Conservation (phyloP, 2,888 invertebrate genomes). For the Axea sp. region DNA sequence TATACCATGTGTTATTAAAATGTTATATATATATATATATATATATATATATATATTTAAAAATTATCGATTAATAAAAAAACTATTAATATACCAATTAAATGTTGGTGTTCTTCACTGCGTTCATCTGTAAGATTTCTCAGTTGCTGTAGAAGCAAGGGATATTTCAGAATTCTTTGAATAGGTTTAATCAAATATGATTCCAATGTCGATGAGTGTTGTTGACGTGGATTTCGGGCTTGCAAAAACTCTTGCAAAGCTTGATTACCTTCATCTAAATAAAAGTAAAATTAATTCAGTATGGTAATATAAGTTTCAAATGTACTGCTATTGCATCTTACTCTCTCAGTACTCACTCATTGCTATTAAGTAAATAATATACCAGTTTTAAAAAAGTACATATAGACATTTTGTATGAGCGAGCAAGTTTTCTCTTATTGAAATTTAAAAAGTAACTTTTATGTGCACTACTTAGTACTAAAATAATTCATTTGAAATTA, state of each 20-base stretch:
- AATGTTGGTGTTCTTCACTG: conserved; percentile 96
- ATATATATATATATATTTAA: no score
- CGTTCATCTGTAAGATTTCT: conserved; percentile 95
- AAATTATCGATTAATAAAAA: neutral
- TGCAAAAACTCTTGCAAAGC: conserved; percentile 96
- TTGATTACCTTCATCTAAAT: conserved; percentile 95
- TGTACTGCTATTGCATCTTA: no score
- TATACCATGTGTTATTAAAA: no score
- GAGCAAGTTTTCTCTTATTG: no score
- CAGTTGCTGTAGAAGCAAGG: conserved; percentile 95
- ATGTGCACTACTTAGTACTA: no score
- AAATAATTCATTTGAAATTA: no score
- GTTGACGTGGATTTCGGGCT: conserved; percentile 96
- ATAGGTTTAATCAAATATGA: conserved; percentile 99
- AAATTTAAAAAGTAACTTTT: no score
- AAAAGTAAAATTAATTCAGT: conserved; percentile 22
- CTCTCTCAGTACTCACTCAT: no score
- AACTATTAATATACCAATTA: conserved; percentile 84
- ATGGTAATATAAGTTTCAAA: neutral
- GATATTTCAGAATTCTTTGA: conserved; percentile 98
- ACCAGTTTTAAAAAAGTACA: no score
- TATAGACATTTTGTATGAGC: no score
- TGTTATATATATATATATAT: no score
- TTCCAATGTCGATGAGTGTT: conserved; percentile 97
- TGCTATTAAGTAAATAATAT: no score